A percentile compares a stretch with the other conserved stretches of the same genome.
These are phyloP conservation scores for Bucorvus abyssinicus DNA, from an alignment of 2,797 vertebrate genomes.

Conservation along the genomic window DNA sequence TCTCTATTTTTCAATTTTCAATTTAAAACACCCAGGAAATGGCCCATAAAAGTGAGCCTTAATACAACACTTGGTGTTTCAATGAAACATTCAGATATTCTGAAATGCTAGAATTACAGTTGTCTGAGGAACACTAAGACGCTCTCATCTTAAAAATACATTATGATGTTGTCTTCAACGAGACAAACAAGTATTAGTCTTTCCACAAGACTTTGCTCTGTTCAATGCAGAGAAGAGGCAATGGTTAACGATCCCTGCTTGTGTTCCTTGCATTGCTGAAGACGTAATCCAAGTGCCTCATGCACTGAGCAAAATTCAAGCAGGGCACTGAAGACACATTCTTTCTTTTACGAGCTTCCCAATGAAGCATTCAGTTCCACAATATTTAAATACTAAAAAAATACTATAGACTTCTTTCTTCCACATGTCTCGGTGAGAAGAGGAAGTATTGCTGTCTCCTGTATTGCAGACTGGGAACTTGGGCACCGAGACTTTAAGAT, in stretches of 20 bases:
- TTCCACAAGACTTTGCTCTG: background rate
- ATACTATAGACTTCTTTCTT: background rate
- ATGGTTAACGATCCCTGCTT: background rate
- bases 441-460: background rate
- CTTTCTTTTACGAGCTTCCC: background rate
- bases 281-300: background rate
- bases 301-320: background rate
- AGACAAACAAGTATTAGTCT: background rate
- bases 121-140: conserved; percentile 19
- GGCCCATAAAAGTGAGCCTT: conserved; percentile 17
- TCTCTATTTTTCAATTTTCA: conserved; percentile 39
- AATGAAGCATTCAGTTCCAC: background rate
- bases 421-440: background rate
- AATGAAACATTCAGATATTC: conserved; percentile 9
- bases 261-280: background rate
- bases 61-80: background rate
- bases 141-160: background rate
- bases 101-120: conserved; percentile 22
- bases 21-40: conserved; percentile 35
- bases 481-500: background rate
- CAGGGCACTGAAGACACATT: background rate
- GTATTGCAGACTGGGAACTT: background rate
- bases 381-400: background rate
- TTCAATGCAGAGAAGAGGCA: background rate
- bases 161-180: background rate